A percentile compares a stretch with the other conserved stretches of the same genome.
These are phyloP conservation scores for Kobus ellipsiprymnus DNA, from an alignment of 2,113 vertebrate species.

Conservation along the genomic window DNA sequence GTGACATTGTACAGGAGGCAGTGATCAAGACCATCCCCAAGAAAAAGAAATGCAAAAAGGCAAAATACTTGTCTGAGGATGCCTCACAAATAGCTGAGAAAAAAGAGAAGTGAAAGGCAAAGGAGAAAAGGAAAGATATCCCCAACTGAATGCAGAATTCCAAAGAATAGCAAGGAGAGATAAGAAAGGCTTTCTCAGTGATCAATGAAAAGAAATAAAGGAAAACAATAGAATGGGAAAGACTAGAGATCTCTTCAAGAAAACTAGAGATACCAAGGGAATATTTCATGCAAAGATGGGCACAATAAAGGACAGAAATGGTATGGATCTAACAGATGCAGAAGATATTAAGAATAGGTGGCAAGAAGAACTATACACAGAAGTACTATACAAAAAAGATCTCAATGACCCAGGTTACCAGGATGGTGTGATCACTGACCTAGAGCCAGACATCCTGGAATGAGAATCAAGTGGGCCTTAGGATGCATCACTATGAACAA, in stretches of 20 bases:
- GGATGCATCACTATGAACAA: neutral
- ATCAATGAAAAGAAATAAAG: neutral
- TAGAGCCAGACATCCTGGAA: neutral
- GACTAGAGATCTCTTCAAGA: neutral
- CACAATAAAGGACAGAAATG: neutral
- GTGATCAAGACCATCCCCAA: no score
- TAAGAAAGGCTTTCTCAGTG: neutral
- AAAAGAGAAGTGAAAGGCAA: no score
- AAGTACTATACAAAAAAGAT: neutral
- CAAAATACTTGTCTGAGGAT: no score
- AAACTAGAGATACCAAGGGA: neutral
- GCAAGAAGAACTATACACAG: neutral
- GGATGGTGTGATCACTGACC: accelerated
- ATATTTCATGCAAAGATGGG: neutral
- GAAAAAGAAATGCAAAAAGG: no score
- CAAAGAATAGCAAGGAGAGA: no score
- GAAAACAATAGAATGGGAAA: neutral
- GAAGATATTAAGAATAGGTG: neutral
- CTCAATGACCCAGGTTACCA: neutral
- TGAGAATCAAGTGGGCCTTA: neutral
- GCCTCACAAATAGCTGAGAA: no score
- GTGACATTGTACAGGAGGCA: no score
- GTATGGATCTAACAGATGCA: neutral
- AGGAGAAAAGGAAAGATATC: no score
- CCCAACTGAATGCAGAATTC: no score